These are phyloP conservation scores for Falco naumanni DNA, from an alignment of 2,797 vertebrate genomes.

Conservation along the genomic window DNA sequence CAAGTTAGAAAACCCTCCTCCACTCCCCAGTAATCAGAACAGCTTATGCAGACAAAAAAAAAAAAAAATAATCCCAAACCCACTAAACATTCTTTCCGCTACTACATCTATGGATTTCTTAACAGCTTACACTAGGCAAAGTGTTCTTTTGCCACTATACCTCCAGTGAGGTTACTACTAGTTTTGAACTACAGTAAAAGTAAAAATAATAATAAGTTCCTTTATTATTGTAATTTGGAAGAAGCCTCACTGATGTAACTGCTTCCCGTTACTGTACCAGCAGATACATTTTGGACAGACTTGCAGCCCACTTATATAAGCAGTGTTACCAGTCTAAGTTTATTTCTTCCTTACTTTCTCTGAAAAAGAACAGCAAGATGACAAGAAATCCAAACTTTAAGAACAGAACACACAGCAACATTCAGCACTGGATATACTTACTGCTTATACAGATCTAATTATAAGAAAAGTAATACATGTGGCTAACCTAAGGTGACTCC, in stretches of 20 bases:
- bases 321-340: background rate
- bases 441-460: accelerated
- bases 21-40: background rate
- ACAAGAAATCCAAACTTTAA: background rate
- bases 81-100: background rate
- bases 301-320: background rate
- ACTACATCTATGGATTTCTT: background rate
- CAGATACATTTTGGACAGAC: background rate
- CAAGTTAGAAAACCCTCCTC: background rate
- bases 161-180: background rate
- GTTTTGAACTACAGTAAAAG: background rate
- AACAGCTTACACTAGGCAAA: background rate
- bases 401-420: background rate
- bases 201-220: background rate
- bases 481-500: background rate
- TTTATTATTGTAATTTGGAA: background rate
- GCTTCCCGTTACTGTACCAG: background rate
- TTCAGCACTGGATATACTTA: background rate
- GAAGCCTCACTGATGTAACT: background rate
- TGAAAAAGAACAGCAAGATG: background rate
- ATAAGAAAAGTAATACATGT: accelerated
- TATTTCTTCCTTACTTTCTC: background rate
- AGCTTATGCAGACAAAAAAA: background rate
- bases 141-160: background rate
- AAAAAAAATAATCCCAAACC: background rate